Percentiles rank a stretch among this genome's conserved stretches.
These are phyloP conservation scores for Hyperopisus bebe DNA, from an alignment of 2,113 vertebrate genomes.

Conservation along the genomic window DNA sequence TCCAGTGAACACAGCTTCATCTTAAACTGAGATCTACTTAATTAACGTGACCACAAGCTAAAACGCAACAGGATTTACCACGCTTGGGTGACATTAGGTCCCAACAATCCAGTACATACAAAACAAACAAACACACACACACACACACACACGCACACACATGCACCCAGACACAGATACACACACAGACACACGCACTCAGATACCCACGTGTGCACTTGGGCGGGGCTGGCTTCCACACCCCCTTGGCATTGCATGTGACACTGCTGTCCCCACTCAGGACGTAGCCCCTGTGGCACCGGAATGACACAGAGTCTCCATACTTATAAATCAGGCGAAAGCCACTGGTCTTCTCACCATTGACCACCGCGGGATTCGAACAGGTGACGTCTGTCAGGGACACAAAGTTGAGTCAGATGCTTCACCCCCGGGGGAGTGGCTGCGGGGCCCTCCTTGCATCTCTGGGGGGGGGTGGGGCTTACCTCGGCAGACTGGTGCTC, in stretches of 20 bases:
- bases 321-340: neutral
- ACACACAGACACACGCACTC: neutral
- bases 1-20: neutral
- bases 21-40: too few species aligned
- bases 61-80: too few species aligned
- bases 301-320: constrained; percentile 21
- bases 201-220: constrained; percentile 31
- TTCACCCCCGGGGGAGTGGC: neutral
- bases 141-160: too few species aligned
- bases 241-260: constrained; percentile 30
- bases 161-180: neutral
- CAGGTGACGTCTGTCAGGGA: constrained; percentile 42
- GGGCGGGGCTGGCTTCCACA: constrained; percentile 41
- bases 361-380: constrained; percentile 28
- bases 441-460: too few species aligned
- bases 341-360: constrained; percentile 28
- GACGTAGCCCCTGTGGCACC: constrained; percentile 16
- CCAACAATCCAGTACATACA: too few species aligned
- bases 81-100: too few species aligned
- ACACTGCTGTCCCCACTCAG: constrained; percentile 1
- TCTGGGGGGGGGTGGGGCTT: neutral
- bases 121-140: too few species aligned
- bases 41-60: too few species aligned
- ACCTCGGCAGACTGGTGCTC: constrained; percentile 55
- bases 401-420: neutral